Percentiles rank a stretch among this genome's conserved stretches.
Conservation (phyloP, 2,888 invertebrate species). For the Muscina levida region DNA sequence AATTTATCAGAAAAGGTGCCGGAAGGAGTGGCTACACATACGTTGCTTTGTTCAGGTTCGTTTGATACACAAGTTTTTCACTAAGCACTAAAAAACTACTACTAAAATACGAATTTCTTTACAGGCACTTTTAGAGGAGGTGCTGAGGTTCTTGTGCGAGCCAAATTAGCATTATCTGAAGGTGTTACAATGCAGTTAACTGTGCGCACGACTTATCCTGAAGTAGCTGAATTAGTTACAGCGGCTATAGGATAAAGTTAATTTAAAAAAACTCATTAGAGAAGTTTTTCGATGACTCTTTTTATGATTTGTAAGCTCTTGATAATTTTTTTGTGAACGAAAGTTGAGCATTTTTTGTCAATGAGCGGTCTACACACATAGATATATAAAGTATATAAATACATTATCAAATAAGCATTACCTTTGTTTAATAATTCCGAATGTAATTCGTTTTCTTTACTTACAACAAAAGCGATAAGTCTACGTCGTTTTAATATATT, state of each 20-base stretch:
- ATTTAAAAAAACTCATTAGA: slow-evolving; percentile 26
- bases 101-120: slow-evolving; percentile 51
- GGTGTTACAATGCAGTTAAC: slow-evolving; percentile 97
- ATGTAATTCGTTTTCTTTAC: slow-evolving; percentile 48
- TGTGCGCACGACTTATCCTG: slow-evolving; percentile 91
- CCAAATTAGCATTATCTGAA: slow-evolving; percentile 87
- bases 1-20: slow-evolving; percentile 91
- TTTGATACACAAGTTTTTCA: slow-evolving; percentile 1
- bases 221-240: slow-evolving; percentile 92
- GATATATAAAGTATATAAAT: slow-evolving; percentile 18
- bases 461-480: too few relatives aligned
- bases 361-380: slow-evolving; percentile 14
- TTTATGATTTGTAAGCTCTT: slow-evolving; percentile 31
- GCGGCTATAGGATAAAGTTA: slow-evolving; percentile 88
- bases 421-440: slow-evolving; percentile 28
- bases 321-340: slow-evolving; percentile 36
- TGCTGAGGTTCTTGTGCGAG: slow-evolving; percentile 91
- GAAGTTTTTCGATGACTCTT: slow-evolving; percentile 34
- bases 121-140: slow-evolving; percentile 93
- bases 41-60: slow-evolving; percentile 88
- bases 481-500: slow-evolving; percentile 30
- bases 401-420: slow-evolving; percentile 34
- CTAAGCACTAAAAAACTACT: neutral
- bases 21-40: slow-evolving; percentile 91
- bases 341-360: slow-evolving; percentile 17